phyloP scores from a whole-genome alignment of 2,797 vertebrate genomes.

The Rhinogobio ventralis region DNA sequence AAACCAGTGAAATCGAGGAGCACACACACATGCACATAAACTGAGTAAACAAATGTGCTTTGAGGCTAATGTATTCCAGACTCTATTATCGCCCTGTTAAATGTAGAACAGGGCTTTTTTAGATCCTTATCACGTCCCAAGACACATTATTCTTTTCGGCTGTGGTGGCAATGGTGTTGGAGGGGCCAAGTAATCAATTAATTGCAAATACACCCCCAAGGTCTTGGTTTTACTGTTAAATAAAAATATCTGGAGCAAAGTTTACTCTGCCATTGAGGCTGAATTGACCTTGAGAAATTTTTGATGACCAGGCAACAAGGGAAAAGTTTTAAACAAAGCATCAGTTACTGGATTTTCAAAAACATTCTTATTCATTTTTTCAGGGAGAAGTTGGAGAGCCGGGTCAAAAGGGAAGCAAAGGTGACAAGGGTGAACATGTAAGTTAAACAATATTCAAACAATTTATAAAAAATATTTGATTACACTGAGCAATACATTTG shows the following conservation, averaged over 20 bases:
- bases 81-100: slow-evolving; percentile 55
- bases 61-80: slow-evolving; percentile 51
- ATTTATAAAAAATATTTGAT: too few species aligned
- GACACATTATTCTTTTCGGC: slow-evolving; percentile 63
- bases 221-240: slow-evolving; percentile 72
- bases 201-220: slow-evolving; percentile 71
- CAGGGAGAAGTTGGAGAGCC: slow-evolving; percentile 98
- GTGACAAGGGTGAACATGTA: slow-evolving; percentile 96
- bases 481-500: background rate
- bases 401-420: slow-evolving; percentile 97
- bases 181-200: slow-evolving; percentile 72
- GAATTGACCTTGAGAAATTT: slow-evolving; percentile 68
- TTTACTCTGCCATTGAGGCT: slow-evolving; percentile 62
- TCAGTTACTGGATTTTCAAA: background rate
- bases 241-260: slow-evolving; percentile 72
- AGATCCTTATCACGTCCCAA: slow-evolving; percentile 64
- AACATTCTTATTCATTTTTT: slow-evolving; percentile 63
- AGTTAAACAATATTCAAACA: slow-evolving; percentile 68
- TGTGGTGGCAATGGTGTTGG: slow-evolving; percentile 59
- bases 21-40: background rate
- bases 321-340: slow-evolving; percentile 39
- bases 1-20: background rate
- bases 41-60: slow-evolving; percentile 31
- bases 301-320: background rate
- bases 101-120: slow-evolving; percentile 55